These are phyloP conservation scores for Laticauda laticaudata DNA, from an alignment of 2,113 vertebrate species.

Conservation along the genomic window DNA sequence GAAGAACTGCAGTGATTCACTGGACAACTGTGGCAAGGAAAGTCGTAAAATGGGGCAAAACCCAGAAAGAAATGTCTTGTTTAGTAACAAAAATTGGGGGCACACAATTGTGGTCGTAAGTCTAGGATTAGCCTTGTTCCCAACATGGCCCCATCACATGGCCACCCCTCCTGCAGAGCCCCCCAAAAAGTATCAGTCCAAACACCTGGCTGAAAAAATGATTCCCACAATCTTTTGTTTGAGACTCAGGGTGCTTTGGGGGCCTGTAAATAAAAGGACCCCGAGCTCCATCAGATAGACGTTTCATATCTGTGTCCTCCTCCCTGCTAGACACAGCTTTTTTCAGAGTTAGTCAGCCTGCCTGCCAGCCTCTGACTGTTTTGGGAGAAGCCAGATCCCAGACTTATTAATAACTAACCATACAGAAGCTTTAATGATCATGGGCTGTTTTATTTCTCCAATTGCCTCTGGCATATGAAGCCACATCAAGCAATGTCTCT, in stretches of 20 bases:
- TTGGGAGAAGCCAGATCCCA: neutral
- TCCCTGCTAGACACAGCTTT: neutral
- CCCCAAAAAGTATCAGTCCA: no score
- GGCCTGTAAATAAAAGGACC: neutral
- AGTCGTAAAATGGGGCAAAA: no score
- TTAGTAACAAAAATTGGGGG: no score
- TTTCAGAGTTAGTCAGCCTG: neutral
- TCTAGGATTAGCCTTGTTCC: no score
- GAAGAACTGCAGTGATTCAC: no score
- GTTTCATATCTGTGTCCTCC: neutral
- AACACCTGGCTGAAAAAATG: neutral
- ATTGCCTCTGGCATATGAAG: neutral
- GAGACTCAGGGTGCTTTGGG: neutral
- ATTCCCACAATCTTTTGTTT: neutral
- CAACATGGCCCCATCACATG: no score
- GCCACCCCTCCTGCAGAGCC: no score
- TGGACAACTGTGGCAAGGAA: no score
- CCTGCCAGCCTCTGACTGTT: neutral
- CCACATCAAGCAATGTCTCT: neutral
- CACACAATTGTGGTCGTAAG: no score
- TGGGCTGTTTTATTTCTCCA: neutral
- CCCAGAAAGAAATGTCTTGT: no score
- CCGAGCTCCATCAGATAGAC: neutral
- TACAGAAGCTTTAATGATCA: neutral
- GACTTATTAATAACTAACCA: neutral